Evolutionary conservation across 2,888 invertebrate genomes (phyloP), one percentile per base, ranked within the genome.

Genomic region (Macaria liturata): DNA sequence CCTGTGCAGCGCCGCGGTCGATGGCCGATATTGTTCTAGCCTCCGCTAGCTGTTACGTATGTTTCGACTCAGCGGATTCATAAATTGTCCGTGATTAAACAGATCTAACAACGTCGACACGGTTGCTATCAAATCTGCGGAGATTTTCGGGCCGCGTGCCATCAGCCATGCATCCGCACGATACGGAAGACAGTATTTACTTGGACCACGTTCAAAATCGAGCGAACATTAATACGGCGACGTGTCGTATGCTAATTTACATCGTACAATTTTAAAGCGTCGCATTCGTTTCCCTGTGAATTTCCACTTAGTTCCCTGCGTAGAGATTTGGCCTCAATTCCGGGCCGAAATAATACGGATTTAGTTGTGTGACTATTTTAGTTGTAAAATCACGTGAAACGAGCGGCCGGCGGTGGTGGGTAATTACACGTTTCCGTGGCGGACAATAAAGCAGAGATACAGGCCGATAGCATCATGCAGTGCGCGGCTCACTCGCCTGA

Each of bases 131-230:
- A 70, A 69, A 75, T 73, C 65, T 70, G 67, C 66, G 66, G 61
- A 72, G 67, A 72, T 72, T 81, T 72, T 83, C 73, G 78, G 76
- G 79, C 75, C 78, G 77, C 73, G 72, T 76, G 82, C 81, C 20
- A 20, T 20, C 20, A 20, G 20, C 20, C 81, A 80, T 72, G 70
- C 71, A 78, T 83, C 79, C 80, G 80, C 72, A 75, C 66, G 73
- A 80, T 72, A 78, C 84, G 85, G 87, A 86, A 87, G 84, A 80
- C 64, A 75, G 77, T 81, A 83, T 82, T 81, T 79, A 82, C 77
- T 88, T 88, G 87, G 87, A 88, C 59, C 77, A 63, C 62, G 82
- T 85, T 89, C 87, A 88, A 88, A 73, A 84, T 77, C 79, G 81
- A 75, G 78, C 78, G 80, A 80, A 81, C 83, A 79, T 84, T 83